These are phyloP conservation scores for Drosophila lacertosa DNA, from an alignment of 1,140 invertebrate species.

Conservation along the genomic window DNA sequence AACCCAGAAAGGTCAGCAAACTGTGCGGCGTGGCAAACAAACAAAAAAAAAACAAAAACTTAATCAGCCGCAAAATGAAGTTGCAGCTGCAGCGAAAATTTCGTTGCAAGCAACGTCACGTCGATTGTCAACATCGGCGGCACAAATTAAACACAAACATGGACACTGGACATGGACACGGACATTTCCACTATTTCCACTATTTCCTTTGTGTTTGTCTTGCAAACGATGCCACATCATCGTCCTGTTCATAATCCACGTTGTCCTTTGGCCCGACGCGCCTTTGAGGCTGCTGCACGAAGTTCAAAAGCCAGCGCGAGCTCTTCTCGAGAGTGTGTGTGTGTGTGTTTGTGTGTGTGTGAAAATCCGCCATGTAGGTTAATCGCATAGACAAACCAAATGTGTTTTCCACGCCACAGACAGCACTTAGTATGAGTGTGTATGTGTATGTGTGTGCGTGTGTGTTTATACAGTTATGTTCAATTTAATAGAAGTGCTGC, in stretches of 20 bases:
- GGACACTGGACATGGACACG: constrained; percentile 27
- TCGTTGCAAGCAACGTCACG: constrained; percentile 36
- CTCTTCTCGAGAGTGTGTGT: background rate
- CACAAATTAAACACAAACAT: constrained; percentile 76
- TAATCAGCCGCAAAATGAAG: constrained; percentile 65
- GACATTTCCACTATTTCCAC: constrained; percentile 21
- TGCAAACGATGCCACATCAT: constrained; percentile 24
- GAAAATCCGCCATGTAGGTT: constrained; percentile 54
- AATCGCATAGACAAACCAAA: constrained; percentile 55
- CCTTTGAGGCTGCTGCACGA: constrained; percentile 12
- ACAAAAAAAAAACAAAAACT: constrained; percentile 70
- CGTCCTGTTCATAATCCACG: constrained; percentile 5
- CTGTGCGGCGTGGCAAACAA: constrained; percentile 25
- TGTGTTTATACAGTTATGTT: no score
- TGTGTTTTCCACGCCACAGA: constrained; percentile 36
- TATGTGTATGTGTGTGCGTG: background rate
- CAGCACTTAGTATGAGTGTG: constrained; percentile 4
- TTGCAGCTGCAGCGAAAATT: constrained; percentile 16
- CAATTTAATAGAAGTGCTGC: no score
- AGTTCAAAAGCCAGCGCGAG: constrained; percentile 22
- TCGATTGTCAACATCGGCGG: constrained; percentile 70
- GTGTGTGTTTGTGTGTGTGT: background rate
- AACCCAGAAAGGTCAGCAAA: constrained; percentile 52
- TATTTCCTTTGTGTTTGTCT: constrained; percentile 53
- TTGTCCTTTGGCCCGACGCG: constrained; percentile 22